These are phyloP conservation scores for Macrotus californicus DNA, from an alignment of 2,113 vertebrate genomes.

Conservation along the genomic window DNA sequence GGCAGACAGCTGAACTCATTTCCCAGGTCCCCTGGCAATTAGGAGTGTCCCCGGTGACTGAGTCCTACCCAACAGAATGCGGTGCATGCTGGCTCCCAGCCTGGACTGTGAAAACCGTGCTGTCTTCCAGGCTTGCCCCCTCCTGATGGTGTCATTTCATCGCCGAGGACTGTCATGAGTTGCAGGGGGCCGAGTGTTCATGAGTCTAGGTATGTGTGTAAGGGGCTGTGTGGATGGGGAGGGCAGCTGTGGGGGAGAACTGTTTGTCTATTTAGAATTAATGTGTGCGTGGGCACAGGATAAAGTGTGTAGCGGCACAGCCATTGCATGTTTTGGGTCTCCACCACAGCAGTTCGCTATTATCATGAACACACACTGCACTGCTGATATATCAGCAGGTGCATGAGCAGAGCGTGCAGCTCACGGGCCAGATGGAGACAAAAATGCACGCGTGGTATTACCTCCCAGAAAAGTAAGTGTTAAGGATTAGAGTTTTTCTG, in stretches of 20 bases:
- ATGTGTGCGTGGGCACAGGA: not conserved
- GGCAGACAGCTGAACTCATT: not conserved
- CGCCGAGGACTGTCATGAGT: not conserved
- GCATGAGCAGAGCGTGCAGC: not conserved
- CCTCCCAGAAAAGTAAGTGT: constrained; percentile 32
- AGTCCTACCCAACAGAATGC: not conserved
- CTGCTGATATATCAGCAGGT: not conserved
- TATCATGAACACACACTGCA: not conserved
- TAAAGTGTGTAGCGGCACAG: not conserved
- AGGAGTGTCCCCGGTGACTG: not conserved
- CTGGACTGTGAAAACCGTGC: not conserved
- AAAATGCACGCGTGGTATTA: constrained; percentile 34
- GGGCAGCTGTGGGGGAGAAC: not conserved
- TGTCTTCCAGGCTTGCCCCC: not conserved
- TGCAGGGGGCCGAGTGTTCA: not conserved
- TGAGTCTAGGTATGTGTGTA: not conserved
- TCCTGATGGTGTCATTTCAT: not conserved
- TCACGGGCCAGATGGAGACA: constrained; percentile 28
- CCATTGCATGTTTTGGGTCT: not conserved
- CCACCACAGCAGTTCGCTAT: not conserved
- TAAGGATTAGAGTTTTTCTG: constrained; percentile 61
- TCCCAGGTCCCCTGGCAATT: not conserved
- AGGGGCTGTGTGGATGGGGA: not conserved
- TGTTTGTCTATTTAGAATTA: not conserved
- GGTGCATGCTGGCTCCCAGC: no score